Base-by-base conservation (phyloP, 2,888 invertebrate species). In the Dicroscelio sp. region DNA sequence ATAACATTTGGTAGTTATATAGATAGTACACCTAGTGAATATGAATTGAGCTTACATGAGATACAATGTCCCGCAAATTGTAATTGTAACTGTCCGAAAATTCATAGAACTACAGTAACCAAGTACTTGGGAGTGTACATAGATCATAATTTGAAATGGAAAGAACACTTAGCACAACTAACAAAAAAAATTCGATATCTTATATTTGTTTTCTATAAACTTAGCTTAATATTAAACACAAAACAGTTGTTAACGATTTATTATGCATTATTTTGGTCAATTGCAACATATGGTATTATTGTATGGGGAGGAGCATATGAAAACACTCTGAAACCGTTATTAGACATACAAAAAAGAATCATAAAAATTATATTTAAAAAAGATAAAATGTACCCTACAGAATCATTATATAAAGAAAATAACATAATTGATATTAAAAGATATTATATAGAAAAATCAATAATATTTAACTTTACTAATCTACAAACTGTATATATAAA, bases 171-270 rank as follows among this genome's bases (percentile, higher is more conserved):
- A 20, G 17, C 17, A 4, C n/a, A 31, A 33, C 6, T 35, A 8
- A 12, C n/a, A 5, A 60, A n/a, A 5, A 78, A 33, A 63, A 17
- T 60, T 6, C 27, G 63, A 23, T 60, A 78, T 25, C 25, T 60
- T 14, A 63, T 78, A 31, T 58, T 58, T 33, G 27, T 78, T 23
- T 78, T 58, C 60, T 60, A 60, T 35, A 78, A 60, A 78, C 20
- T 78, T 4, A 10, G 48, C 2, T 14, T 2, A 43, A 71, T 43
- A 12, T 25, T 71, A 17, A 71, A 71, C 33, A 2, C 10, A 6
- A 71, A 48, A 43, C 27, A 71, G 14, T 25, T 71, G n/a, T 23
- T 67, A n/a, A 67, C 8, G n/a, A 33, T 67, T 2, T 67, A 67
- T 35, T 35, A 67, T n/a, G 67, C 67, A n/a, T 67, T 67, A 43